Evolutionary conservation across 2,797 vertebrate species (phyloP).

Genomic region (Acanthurus lineatus): DNA sequence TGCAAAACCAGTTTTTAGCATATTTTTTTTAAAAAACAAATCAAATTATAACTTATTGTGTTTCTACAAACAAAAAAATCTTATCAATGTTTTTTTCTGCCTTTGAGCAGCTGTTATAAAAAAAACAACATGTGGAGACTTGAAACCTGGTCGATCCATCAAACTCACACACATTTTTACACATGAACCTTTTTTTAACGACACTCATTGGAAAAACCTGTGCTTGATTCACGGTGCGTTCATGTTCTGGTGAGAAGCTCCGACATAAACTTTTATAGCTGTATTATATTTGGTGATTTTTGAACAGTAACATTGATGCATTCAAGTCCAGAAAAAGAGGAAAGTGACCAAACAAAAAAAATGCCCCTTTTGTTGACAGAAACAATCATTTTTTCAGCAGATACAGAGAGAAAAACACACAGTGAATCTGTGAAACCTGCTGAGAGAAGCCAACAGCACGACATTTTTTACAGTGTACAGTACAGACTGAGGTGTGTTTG

Average conservation of each 20-base stretch:
- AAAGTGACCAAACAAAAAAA: neutral
- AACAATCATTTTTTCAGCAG: neutral
- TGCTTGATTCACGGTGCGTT: neutral
- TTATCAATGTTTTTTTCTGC: neutral
- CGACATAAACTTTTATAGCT: constrained; percentile 30
- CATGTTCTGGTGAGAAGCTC: constrained; percentile 3
- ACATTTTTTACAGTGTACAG: constrained; percentile 21
- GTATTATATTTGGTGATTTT: constrained; percentile 51
- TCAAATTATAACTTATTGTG: neutral
- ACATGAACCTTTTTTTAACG: constrained; percentile 6
- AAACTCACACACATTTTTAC: neutral
- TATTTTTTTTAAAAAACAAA: neutral
- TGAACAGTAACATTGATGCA: constrained; percentile 19
- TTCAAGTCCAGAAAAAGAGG: constrained; percentile 9
- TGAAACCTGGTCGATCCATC: constrained; percentile 14
- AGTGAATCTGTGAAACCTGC: constrained; percentile 5
- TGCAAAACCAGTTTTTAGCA: neutral
- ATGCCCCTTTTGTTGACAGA: neutral
- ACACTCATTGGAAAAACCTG: neutral
- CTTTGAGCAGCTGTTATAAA: constrained; percentile 1
- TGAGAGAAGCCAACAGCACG: constrained; percentile 13
- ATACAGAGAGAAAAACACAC: neutral
- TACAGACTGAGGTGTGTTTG: constrained; percentile 22
- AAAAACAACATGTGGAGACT: constrained; percentile 8
- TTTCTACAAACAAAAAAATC: neutral